These are phyloP conservation scores for Platanista minor DNA, from an alignment of 2,113 vertebrate genomes.

Conservation along the genomic window DNA sequence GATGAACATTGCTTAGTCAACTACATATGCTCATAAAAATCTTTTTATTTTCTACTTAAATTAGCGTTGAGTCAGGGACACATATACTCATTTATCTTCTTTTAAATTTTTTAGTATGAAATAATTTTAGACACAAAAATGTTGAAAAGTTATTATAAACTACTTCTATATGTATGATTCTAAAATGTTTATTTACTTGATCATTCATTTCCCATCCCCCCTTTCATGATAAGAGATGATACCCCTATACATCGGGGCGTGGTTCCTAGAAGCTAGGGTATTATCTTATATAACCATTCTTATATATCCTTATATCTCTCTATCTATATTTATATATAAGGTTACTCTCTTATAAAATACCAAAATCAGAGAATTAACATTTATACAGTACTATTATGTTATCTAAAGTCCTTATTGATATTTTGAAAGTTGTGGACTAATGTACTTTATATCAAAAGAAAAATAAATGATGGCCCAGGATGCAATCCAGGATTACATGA, in stretches of 20 bases:
- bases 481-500: neutral
- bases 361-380: neutral
- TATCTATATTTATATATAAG: neutral
- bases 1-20: neutral
- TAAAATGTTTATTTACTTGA: neutral
- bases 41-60: neutral
- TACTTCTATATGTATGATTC: neutral
- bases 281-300: neutral
- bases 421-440: neutral
- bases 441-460: neutral
- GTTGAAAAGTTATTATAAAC: neutral
- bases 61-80: neutral
- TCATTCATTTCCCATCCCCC: neutral
- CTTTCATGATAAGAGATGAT: neutral
- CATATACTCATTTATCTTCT: neutral
- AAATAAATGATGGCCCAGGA: neutral
- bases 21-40: neutral
- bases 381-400: neutral
- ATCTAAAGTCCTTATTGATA: neutral
- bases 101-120: neutral
- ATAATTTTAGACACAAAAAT: neutral
- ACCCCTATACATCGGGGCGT: neutral
- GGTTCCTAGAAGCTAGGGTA: neutral
- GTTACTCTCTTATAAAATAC: neutral
- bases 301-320: neutral